Percentiles rank a stretch among this genome's conserved stretches.
Evolutionary conservation across 2,113 vertebrate species (phyloP).

Genomic region (Oplegnathus fasciatus): DNA sequence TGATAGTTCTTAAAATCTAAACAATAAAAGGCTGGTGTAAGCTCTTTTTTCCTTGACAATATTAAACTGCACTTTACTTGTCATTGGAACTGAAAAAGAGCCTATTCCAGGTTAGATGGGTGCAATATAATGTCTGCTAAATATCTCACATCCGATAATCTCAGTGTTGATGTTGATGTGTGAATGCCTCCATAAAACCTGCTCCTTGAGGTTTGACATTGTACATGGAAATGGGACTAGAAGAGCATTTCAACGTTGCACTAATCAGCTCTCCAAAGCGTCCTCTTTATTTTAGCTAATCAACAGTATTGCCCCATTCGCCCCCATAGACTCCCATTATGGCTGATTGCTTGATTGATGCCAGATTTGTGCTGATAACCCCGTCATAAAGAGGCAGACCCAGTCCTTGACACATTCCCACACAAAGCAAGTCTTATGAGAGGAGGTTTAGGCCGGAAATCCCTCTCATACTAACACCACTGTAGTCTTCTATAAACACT

Average conservation of each 20-base stretch:
- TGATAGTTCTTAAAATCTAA: not conserved
- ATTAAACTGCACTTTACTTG: not conserved
- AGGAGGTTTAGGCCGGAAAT: constrained; percentile 14
- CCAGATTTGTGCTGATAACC: constrained; percentile 48
- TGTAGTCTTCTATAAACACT: not conserved
- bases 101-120: not conserved
- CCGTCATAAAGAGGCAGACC: constrained; percentile 1
- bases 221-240: not conserved
- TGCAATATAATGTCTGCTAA: not conserved
- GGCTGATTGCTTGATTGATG: constrained; percentile 58
- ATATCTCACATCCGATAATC: not conserved
- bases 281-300: constrained; percentile 44
- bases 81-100: not conserved
- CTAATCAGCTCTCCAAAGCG: constrained; percentile 39
- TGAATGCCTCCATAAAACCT: constrained; percentile 11
- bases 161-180: not conserved
- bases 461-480: not conserved
- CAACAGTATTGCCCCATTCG: constrained; percentile 46
- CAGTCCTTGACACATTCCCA: constrained; percentile 27
- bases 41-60: not conserved
- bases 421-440: not conserved
- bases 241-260: not conserved
- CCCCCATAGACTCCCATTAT: constrained; percentile 41
- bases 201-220: constrained; percentile 31
- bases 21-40: not conserved